Conservation (phyloP, 2,113 vertebrate genomes). For the Strix aluco region DNA sequence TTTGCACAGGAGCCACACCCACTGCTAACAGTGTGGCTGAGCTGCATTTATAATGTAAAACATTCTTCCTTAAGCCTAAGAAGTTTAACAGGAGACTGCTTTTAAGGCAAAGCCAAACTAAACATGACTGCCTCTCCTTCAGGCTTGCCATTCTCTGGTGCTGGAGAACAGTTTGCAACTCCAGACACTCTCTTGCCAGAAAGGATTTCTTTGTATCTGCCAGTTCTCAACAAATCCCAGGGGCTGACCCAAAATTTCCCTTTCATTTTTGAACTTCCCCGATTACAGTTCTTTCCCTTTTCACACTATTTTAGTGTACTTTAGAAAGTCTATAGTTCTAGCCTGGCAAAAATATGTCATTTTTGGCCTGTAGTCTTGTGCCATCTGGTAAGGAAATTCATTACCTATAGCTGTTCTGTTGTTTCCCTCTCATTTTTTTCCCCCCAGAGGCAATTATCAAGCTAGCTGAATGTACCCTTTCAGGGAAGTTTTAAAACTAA, state of each 20-base stretch:
- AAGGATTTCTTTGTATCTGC: neutral
- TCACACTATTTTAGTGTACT: neutral
- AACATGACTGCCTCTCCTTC: neutral
- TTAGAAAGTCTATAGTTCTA: neutral
- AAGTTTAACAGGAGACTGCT: neutral
- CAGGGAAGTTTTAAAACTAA: neutral
- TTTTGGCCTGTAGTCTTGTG: neutral
- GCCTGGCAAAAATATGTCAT: neutral
- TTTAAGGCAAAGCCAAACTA: neutral
- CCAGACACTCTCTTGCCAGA: neutral
- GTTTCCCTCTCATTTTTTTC: neutral
- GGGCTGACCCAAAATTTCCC: neutral
- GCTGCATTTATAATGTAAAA: neutral
- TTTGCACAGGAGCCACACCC: neutral
- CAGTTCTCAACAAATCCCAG: neutral
- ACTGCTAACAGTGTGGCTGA: neutral
- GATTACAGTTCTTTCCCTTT: neutral
- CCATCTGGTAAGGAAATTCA: neutral
- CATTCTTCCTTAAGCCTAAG: neutral
- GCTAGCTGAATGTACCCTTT: neutral
- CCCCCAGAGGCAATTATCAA: neutral
- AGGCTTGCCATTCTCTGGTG: neutral
- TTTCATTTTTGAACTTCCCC: neutral
- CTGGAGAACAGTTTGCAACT: neutral
- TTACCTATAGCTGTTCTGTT: neutral